These are phyloP conservation scores for Platichthys stellatus DNA, from an alignment of 2,113 vertebrate species.

Conservation along the genomic window DNA sequence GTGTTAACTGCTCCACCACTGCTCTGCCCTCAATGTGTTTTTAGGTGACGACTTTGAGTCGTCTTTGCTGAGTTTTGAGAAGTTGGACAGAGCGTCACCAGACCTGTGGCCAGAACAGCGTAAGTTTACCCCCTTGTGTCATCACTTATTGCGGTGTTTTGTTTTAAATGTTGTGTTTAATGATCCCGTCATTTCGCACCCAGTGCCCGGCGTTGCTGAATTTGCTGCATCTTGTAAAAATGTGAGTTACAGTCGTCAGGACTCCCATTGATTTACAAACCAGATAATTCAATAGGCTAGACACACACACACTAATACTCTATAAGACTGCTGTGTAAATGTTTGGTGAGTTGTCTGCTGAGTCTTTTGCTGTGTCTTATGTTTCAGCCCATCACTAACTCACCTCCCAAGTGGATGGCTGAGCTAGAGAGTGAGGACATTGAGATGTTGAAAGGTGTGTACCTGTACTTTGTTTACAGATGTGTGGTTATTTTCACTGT, in stretches of 20 bases:
- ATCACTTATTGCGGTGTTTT: neutral
- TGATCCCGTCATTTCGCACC: slow-evolving; percentile 34
- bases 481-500: neutral
- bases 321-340: neutral
- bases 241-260: slow-evolving; percentile 82
- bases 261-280: slow-evolving; percentile 30
- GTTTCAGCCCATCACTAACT: slow-evolving; percentile 92
- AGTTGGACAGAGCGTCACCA: slow-evolving; percentile 95
- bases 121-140: slow-evolving; percentile 75
- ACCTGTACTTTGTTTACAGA: neutral
- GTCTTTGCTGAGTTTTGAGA: slow-evolving; percentile 96
- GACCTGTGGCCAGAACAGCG: slow-evolving; percentile 97
- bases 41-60: slow-evolving; percentile 91
- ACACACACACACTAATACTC: neutral
- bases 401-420: slow-evolving; percentile 99
- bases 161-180: slow-evolving; percentile 13
- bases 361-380: slow-evolving; percentile 41
- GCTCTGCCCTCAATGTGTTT: slow-evolving; percentile 1
- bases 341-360: neutral
- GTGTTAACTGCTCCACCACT: no score
- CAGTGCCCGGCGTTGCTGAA: slow-evolving; percentile 98
- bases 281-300: slow-evolving; percentile 4
- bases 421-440: slow-evolving; percentile 97
- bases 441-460: slow-evolving; percentile 95
- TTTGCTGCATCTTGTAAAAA: slow-evolving; percentile 99